Evolutionary conservation across 2,888 invertebrate genomes (phyloP).

Genomic region (Drosophila helvetica): DNA sequence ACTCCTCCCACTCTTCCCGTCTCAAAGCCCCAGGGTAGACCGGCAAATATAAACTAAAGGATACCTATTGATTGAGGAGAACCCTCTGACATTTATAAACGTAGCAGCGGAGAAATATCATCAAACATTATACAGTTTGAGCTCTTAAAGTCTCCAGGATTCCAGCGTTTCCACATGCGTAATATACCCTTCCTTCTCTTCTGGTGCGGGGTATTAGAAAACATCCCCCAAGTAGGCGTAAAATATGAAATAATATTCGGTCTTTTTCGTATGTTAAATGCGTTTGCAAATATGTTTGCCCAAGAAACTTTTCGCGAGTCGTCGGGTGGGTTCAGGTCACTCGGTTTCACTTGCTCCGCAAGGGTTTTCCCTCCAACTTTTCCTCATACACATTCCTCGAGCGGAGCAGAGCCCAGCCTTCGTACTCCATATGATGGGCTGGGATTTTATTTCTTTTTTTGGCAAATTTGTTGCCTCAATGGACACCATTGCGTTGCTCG

Average conservation of each 20-base stretch:
- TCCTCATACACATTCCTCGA: not conserved
- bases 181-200: conserved; percentile 45
- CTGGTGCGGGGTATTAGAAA: not conserved
- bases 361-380: conserved; percentile 1
- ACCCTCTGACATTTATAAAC: too few relatives aligned
- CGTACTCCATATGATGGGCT: conserved; percentile 26
- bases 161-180: not conserved
- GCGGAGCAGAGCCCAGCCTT: conserved; percentile 31
- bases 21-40: not conserved
- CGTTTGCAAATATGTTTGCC: conserved; percentile 56
- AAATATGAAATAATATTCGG: conserved; percentile 51
- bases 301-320: conserved; percentile 46
- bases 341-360: conserved; percentile 17
- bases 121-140: too few relatives aligned
- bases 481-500: conserved; percentile 58
- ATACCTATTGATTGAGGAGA: not conserved
- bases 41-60: not conserved
- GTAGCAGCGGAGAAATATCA: too few relatives aligned
- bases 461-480: conserved; percentile 76
- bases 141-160: too few relatives aligned
- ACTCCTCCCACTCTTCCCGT: conserved; percentile 22
- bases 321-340: not conserved
- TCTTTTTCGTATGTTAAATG: conserved; percentile 56
- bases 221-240: conserved; percentile 36
- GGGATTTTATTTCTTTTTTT: conserved; percentile 40